Conservation (phyloP, 2,797 vertebrate species). For the Danio aesculapii region DNA sequence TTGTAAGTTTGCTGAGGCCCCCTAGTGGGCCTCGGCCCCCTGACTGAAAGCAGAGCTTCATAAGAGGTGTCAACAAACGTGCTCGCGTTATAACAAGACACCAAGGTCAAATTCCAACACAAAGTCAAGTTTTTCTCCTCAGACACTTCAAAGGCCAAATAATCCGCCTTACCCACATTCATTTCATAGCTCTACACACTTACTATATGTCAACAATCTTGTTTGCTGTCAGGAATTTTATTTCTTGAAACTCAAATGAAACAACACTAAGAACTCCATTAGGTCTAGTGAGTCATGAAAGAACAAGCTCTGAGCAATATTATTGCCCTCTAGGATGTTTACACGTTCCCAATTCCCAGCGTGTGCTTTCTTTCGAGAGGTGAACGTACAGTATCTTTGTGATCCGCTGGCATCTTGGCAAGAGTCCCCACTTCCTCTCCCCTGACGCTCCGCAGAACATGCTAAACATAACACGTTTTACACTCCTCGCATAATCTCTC, state of each 20-base stretch:
- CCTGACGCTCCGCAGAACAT: constrained; percentile 52
- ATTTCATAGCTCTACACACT: background rate
- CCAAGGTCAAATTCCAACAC: background rate
- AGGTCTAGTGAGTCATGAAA: background rate
- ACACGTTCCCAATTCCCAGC: constrained; percentile 26
- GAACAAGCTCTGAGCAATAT: constrained; percentile 17
- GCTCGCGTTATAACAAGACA: background rate
- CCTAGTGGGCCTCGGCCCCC: background rate
- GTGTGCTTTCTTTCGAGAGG: constrained; percentile 40
- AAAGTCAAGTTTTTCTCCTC: background rate
- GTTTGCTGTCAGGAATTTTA: constrained; percentile 8
- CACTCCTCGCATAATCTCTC: constrained; percentile 56
- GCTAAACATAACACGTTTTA: constrained; percentile 61
- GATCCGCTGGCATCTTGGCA: constrained; percentile 39
- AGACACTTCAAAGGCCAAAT: background rate
- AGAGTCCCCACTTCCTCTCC: constrained; percentile 39
- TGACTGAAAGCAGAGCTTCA: background rate
- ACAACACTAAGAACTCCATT: background rate
- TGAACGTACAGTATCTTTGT: constrained; percentile 49
- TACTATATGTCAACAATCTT: constrained; percentile 16
- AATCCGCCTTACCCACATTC: background rate
- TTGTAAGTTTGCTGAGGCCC: background rate
- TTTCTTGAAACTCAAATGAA: constrained; percentile 9
- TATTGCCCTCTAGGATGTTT: constrained; percentile 25
- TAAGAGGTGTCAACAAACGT: background rate